Evolutionary conservation across 2,113 vertebrate species (phyloP).

Genomic region (Anas platyrhynchos): DNA sequence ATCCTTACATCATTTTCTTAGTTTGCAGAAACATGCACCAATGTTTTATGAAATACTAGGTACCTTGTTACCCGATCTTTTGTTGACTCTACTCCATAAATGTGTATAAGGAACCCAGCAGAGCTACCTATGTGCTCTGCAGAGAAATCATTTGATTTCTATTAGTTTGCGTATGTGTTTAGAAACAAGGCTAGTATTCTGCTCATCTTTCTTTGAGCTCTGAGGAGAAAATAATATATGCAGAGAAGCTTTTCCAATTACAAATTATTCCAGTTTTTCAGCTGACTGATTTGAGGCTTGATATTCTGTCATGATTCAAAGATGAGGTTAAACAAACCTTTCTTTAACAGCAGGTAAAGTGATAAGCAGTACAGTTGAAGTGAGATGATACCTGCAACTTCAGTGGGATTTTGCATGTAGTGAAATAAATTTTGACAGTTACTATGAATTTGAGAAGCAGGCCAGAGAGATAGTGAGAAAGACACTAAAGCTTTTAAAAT

Average conservation of each 20-base stretch:
- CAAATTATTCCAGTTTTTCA: constrained; percentile 27
- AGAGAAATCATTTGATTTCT: no score
- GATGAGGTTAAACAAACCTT: not conserved
- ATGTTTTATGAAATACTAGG: no score
- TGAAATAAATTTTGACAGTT: not conserved
- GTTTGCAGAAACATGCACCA: no score
- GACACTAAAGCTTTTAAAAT: not conserved
- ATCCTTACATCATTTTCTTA: no score
- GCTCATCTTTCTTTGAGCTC: no score
- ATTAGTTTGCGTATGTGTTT: no score
- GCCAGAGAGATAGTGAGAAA: not conserved
- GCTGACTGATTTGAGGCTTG: not conserved
- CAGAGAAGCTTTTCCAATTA: not conserved
- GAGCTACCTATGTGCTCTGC: no score
- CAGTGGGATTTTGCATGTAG: not conserved
- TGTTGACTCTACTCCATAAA: no score
- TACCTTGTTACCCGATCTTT: no score
- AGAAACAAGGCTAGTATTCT: no score
- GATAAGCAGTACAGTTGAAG: not conserved
- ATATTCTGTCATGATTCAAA: not conserved
- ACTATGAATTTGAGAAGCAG: not conserved
- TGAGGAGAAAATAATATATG: no score
- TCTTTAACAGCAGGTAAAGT: constrained; percentile 1
- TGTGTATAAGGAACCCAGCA: no score
- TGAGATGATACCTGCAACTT: not conserved